Conservation (phyloP, 2,113 vertebrate species). For the Microtus oregoni region DNA sequence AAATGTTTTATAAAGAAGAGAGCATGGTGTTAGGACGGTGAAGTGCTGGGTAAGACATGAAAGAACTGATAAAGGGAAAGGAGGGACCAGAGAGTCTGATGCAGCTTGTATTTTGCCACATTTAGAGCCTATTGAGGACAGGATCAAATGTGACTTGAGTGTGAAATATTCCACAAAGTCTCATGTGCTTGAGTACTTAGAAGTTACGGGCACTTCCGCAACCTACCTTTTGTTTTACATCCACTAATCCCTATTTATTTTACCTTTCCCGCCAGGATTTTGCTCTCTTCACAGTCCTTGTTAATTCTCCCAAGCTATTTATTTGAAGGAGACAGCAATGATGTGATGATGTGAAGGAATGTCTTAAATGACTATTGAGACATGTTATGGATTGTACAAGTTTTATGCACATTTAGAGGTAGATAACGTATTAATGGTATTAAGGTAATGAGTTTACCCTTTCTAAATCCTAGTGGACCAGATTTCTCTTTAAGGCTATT, state of each 20-base stretch:
- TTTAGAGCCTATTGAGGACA: background rate
- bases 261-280: too few species aligned
- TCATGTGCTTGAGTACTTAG: background rate
- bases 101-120: background rate
- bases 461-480: background rate
- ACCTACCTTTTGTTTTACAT: background rate
- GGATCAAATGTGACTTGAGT: too few species aligned
- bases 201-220: background rate
- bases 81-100: background rate
- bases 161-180: too few species aligned
- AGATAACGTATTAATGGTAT: too few species aligned
- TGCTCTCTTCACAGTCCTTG: background rate
- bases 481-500: background rate
- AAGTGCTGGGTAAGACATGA: background rate
- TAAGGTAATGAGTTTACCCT: background rate
- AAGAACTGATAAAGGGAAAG: too few species aligned
- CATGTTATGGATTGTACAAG: background rate
- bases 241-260: background rate
- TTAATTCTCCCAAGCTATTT: background rate
- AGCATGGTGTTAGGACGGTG: background rate
- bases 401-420: background rate
- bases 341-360: background rate
- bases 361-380: background rate
- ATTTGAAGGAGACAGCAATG: background rate
- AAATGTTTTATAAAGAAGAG: background rate